These are phyloP conservation scores for Porites cylindrica DNA, from an alignment of 92 coral and sea anemone species.

Conservation along the genomic window DNA sequence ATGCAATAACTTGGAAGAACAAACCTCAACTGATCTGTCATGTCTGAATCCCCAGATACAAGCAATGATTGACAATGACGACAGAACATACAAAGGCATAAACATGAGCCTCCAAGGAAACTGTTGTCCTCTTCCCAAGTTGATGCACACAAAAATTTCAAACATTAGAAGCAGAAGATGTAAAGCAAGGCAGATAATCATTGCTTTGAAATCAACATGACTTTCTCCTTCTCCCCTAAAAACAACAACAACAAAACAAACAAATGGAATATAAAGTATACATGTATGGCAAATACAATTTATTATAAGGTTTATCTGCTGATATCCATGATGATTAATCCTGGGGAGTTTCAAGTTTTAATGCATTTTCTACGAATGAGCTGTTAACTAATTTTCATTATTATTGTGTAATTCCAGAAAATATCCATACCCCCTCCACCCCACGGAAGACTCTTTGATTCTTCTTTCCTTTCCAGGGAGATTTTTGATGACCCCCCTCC, in stretches of 20 bases:
- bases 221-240: conserved; percentile 96
- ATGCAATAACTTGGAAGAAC: neutral
- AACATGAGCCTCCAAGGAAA: conserved; percentile 95
- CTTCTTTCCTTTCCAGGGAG: too few species aligned
- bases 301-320: too few species aligned
- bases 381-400: too few species aligned
- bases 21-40: conserved; percentile 99
- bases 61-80: conserved; percentile 91
- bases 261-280: too few species aligned
- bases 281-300: neutral
- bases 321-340: too few species aligned
- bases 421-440: too few species aligned
- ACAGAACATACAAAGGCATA: conserved; percentile 92
- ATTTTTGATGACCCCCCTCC: too few species aligned
- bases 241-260: neutral
- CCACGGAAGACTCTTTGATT: too few species aligned
- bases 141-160: conserved; percentile 92
- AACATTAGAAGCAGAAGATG: conserved; percentile 90
- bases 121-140: conserved; percentile 70
- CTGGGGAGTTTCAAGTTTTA: too few species aligned
- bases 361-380: too few species aligned
- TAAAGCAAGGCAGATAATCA: conserved; percentile 89
- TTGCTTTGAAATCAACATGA: conserved; percentile 94
- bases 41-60: conserved; percentile 99
- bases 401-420: too few species aligned